Evolutionary conservation across 2,888 invertebrate genomes (phyloP).

Genomic region (Dendrolimus pini): DNA sequence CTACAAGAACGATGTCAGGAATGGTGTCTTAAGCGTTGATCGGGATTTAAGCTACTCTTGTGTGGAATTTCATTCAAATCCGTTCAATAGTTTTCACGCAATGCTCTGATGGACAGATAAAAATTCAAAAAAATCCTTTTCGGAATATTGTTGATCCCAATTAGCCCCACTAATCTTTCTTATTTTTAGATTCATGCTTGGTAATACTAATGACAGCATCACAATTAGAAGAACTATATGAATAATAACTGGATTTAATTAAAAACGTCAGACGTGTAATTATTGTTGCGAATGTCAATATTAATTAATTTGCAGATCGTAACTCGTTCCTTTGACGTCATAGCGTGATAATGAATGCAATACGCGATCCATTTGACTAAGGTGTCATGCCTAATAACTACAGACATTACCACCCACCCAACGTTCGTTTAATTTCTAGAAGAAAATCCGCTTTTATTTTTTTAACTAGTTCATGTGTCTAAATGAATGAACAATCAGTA

Average conservation of each 20-base stretch:
- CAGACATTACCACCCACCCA: background rate
- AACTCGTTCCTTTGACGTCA: background rate
- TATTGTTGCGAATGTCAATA: background rate
- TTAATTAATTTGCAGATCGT: constrained; percentile 9
- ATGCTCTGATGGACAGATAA: too few species aligned
- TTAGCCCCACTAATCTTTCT: too few species aligned
- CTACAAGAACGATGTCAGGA: too few species aligned
- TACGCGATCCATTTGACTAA: background rate
- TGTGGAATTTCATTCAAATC: too few species aligned
- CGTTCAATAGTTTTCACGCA: too few species aligned
- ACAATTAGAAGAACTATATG: background rate
- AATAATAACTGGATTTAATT: background rate
- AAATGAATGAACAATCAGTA: background rate
- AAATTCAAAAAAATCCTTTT: too few species aligned
- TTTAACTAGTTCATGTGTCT: background rate
- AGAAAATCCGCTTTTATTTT: background rate
- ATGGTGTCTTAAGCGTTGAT: too few species aligned
- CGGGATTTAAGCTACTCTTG: too few species aligned
- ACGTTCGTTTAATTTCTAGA: background rate
- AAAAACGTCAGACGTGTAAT: background rate
- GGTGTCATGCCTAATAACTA: background rate
- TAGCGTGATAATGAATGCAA: background rate
- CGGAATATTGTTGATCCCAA: too few species aligned
- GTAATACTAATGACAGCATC: background rate
- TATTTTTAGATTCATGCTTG: too few species aligned